Base-by-base conservation (phyloP, 1,140 invertebrate genomes). In the Ptiloglossa arizonensis region DNA sequence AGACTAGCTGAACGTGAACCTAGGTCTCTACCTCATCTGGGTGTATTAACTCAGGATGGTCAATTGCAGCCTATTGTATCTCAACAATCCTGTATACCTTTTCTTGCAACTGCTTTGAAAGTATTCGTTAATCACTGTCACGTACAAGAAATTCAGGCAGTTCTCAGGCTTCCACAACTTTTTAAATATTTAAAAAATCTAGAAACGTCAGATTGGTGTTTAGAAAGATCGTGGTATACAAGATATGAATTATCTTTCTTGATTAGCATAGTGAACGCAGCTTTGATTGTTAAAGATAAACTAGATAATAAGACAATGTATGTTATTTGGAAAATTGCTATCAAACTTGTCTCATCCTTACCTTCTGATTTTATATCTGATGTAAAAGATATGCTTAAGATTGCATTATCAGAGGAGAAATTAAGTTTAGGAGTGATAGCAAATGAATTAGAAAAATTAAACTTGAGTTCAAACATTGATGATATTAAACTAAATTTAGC, bases 201-300 rank as follows among this genome's bases (percentile, higher is more conserved):
- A 1, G 80, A 82, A 22, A 82, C 70, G 50, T 54, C 59, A 8
- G 81, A 89, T 0, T 93, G 92, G 92, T 85, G 80, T 19, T 79
- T 92, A 11, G 88, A 90, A 59, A 84, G 59, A 66, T 92, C 90
- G 0, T 93, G 91, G 91, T 93, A 89, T 41, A 90, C 90, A 11
- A 87, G 91, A 46, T 63, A 79, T 0, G 92, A 93, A 66, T 87
- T 92, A 2, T 82, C 62, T 27, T 83, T 93, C 6, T 71, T 92
- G 6, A 77, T 74, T 1, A 86, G 73, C 6, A 56, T 92, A 9
- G 87, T 91, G 1, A 67, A 76, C 46, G 83, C 86, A 6, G 77
- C 72, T 8, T 63, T 22, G 5, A 8, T 85, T 0, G 13, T 80
- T 19, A 41, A 54, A 11, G 48, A 73, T 15, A 68, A 52, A 19